Percentiles rank a stretch among this genome's conserved stretches.
These are phyloP conservation scores for Apomyelois bistriatella DNA, from an alignment of 2,888 invertebrate genomes.

Conservation along the genomic window DNA sequence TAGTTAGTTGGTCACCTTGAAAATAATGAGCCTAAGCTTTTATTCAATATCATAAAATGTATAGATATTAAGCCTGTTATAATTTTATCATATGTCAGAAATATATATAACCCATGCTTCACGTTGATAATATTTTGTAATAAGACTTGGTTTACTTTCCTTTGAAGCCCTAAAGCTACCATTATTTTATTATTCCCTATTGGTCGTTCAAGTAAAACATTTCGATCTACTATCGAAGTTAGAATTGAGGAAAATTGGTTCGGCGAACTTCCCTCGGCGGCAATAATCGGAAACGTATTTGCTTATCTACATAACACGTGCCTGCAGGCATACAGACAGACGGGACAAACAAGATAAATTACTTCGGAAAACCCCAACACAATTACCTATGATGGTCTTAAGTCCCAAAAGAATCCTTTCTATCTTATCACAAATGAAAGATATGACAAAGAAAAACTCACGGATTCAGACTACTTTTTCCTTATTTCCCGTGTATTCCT, in stretches of 20 bases:
- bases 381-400: constrained; percentile 1
- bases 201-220: constrained; percentile 3
- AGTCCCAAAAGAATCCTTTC: background rate
- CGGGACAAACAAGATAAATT: constrained; percentile 4
- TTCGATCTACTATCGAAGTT: background rate
- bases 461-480: background rate
- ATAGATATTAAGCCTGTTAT: too few relatives aligned
- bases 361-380: constrained; percentile 8
- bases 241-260: constrained; percentile 10
- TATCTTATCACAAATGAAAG: background rate
- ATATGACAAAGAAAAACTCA: background rate
- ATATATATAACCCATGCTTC: too few relatives aligned
- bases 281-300: constrained; percentile 10
- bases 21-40: too few relatives aligned
- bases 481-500: background rate
- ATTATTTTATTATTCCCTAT: background rate
- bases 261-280: constrained; percentile 1
- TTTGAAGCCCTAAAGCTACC: background rate
- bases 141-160: background rate
- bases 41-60: too few relatives aligned
- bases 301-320: constrained; percentile 6
- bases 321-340: background rate
- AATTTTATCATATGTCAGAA: too few relatives aligned
- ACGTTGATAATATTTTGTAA: too few relatives aligned
- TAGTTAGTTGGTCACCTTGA: too few relatives aligned